A percentile compares a stretch with the other conserved stretches of the same genome.
These are phyloP conservation scores for Elysia chlorotica DNA, from an alignment of 1,140 invertebrate genomes.

Conservation along the genomic window DNA sequence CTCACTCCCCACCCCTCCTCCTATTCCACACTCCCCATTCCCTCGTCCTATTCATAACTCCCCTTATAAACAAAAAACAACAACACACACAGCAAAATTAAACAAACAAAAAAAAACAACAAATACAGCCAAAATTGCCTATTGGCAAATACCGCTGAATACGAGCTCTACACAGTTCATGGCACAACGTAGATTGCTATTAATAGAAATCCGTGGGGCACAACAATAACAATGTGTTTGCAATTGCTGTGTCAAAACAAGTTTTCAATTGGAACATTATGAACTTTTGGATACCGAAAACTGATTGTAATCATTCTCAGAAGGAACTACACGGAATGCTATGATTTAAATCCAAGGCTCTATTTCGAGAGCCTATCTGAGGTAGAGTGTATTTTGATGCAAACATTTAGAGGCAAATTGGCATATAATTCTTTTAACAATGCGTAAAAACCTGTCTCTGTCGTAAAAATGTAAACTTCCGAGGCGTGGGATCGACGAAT, in stretches of 20 bases:
- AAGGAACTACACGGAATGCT: too few species aligned
- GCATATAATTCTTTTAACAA: constrained; percentile 1
- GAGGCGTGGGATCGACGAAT: constrained; percentile 1
- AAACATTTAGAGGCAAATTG: constrained; percentile 3
- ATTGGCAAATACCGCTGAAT: background rate
- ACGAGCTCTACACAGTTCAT: background rate
- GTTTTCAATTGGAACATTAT: too few species aligned
- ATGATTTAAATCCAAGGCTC: too few species aligned
- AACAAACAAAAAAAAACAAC: too few species aligned
- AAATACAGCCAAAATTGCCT: background rate
- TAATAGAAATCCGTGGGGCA: too few species aligned
- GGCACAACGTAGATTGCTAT: background rate
- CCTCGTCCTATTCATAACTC: background rate
- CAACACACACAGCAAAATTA: background rate
- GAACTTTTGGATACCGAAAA: background rate
- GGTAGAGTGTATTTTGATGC: constrained; percentile 2
- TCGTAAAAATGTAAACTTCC: constrained; percentile 4
- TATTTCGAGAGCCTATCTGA: too few species aligned
- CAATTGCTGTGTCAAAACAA: too few species aligned
- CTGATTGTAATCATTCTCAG: too few species aligned
- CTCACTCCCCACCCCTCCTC: background rate
- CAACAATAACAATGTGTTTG: too few species aligned
- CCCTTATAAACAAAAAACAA: background rate
- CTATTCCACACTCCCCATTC: background rate
- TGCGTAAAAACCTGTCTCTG: background rate